A percentile compares a stretch with the other conserved stretches of the same genome.
Conservation (phyloP, 2,113 vertebrate species). For the Percina caprodes region DNA sequence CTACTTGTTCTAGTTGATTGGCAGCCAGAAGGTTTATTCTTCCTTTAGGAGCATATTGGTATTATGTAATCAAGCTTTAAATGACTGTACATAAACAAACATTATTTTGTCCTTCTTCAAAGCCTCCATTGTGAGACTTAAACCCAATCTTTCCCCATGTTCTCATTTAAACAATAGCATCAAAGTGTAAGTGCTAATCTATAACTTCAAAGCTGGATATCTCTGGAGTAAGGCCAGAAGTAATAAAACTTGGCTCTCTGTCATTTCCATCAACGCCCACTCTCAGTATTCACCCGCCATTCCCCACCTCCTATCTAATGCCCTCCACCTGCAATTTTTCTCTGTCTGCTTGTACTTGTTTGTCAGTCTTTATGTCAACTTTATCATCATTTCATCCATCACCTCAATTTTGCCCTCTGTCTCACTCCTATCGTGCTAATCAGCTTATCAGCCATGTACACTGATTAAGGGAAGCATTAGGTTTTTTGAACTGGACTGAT, state of each 20-base stretch:
- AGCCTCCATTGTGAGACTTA: not conserved
- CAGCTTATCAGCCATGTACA: slow-evolving; percentile 14
- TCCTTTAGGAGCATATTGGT: not conserved
- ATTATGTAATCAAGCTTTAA: not conserved
- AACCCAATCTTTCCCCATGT: slow-evolving; percentile 13
- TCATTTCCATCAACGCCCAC: too few relatives aligned
- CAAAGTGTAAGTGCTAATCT: slow-evolving; percentile 15
- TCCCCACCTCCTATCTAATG: not conserved
- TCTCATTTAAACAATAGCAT: slow-evolving; percentile 44
- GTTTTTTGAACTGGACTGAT: slow-evolving; percentile 4
- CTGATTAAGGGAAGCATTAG: not conserved
- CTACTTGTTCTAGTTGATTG: too few relatives aligned
- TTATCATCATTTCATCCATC: slow-evolving; percentile 17
- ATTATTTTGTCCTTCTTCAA: not conserved
- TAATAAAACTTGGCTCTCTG: slow-evolving; percentile 29
- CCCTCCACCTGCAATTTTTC: not conserved
- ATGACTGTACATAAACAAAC: not conserved
- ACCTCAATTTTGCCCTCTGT: slow-evolving; percentile 1
- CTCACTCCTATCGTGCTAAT: not conserved
- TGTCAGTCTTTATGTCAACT: not conserved
- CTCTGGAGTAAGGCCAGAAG: slow-evolving; percentile 42
- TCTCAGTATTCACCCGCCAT: not conserved
- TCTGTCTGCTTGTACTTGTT: not conserved
- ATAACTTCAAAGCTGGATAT: slow-evolving; percentile 33
- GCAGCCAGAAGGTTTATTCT: not conserved